Percentiles rank a stretch among this genome's conserved stretches.
These are phyloP conservation scores for Ormyrus rosae DNA, from an alignment of 2,888 invertebrate genomes.

Conservation along the genomic window DNA sequence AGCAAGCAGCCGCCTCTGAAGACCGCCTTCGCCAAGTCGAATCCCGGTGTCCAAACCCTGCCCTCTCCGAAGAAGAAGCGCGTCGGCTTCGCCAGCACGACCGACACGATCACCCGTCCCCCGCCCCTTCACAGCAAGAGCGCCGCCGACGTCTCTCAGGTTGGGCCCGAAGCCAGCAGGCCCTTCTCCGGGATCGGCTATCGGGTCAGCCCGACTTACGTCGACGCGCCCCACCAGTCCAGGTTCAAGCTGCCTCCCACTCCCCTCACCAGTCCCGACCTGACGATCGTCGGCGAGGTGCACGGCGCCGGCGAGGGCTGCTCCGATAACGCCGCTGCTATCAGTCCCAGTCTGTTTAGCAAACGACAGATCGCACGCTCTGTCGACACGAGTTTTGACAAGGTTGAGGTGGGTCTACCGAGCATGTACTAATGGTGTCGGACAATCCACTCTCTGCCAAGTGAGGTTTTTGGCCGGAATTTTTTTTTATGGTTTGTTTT, in stretches of 20 bases:
- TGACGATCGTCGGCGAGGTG: constrained; percentile 55
- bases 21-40: constrained; percentile 51
- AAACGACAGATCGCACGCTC: constrained; percentile 74
- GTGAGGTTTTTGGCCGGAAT: not conserved
- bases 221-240: constrained; percentile 33
- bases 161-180: not conserved
- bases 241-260: constrained; percentile 72
- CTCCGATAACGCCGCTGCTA: constrained; percentile 38
- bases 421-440: constrained; percentile 7
- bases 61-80: constrained; percentile 66
- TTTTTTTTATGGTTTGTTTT: not conserved
- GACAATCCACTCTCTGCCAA: constrained; percentile 19
- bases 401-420: constrained; percentile 72
- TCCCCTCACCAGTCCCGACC: constrained; percentile 69
- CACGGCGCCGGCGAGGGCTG: constrained; percentile 50
- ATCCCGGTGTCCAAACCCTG: constrained; percentile 59
- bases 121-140: constrained; percentile 58
- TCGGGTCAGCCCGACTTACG: constrained; percentile 53
- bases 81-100: constrained; percentile 64
- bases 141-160: constrained; percentile 50
- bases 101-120: constrained; percentile 59
- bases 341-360: not conserved
- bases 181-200: constrained; percentile 23
- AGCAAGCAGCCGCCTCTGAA: constrained; percentile 55
- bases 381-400: constrained; percentile 62